Percentiles rank a stretch among this genome's conserved stretches.
phyloP scores from a whole-genome alignment of 2,888 invertebrate species.

The Pegoplata infirma region DNA sequence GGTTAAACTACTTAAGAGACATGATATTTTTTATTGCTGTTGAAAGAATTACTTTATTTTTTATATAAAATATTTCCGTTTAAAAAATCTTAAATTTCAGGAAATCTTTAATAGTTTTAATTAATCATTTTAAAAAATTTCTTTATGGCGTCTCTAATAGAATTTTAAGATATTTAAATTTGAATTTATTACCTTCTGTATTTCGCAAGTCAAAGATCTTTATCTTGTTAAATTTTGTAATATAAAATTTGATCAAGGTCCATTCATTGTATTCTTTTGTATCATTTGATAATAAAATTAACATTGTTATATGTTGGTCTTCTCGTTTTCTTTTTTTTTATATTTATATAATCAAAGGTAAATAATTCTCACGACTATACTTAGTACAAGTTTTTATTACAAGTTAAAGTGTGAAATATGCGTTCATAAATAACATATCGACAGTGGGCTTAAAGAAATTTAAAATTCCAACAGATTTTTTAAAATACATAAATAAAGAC shows the following conservation, averaged over 20 bases:
- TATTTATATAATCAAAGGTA: no score
- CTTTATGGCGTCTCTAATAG: background rate
- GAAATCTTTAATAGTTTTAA: background rate
- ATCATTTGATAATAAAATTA: background rate
- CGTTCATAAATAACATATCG: background rate
- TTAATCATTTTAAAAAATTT: background rate
- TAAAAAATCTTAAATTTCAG: background rate
- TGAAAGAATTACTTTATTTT: background rate
- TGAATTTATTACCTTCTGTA: background rate
- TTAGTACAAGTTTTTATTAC: background rate
- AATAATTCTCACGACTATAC: no score
- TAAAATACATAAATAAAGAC: no score
- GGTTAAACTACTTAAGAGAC: background rate
- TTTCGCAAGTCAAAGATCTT: background rate
- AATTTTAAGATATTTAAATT: background rate
- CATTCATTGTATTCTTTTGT: background rate
- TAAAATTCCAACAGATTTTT: no score
- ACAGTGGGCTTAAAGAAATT: background rate
- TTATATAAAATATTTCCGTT: background rate
- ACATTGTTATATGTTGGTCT: background rate
- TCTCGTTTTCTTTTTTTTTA: background rate
- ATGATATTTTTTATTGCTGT: background rate
- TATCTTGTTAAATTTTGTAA: background rate
- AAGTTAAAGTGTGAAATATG: background rate
- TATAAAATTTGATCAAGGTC: background rate